Base-by-base conservation (phyloP, 2,113 vertebrate genomes). In the Hippolais icterina region DNA sequence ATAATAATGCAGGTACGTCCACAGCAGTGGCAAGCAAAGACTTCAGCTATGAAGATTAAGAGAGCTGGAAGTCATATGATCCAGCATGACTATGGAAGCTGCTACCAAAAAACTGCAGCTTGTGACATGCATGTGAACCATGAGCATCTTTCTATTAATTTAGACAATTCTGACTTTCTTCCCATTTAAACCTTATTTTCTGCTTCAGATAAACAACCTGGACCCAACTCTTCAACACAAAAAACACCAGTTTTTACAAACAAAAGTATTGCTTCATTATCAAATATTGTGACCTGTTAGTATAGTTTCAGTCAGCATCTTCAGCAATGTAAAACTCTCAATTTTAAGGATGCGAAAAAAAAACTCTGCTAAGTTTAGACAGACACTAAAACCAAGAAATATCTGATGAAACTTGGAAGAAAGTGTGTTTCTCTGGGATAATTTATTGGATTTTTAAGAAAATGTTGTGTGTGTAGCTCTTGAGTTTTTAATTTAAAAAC, bases 271-370 rank as follows among this genome's bases (percentile, higher is more conserved):
- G 20, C 57, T 69, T 76, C 24, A 12, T 47, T 41, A 71, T 13
- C 0, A 0, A 77, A n/a, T 31, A 64, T 24, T 9, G 2, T 13
- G 29, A 49, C 29, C 11, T 12, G 11, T 29, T 59, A 50, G 22
- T 37, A 28, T 10, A 3, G 1, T 41, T 52, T 29, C 42, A 52
- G n/a, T 5, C 50, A 66, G 25, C 15, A 50, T 2, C 5, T 75
- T 64, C 29, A 60, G 47, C 33, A 28, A 56, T 0, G 2, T 12
- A 28, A 86, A 84, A 44, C 7, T 11, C 1, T 5, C 76, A 17
- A 37, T 56, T 54, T 49, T 31, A 61, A 46, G 11, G 14, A 49
- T 8, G 3, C 8, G 10, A 4, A 11, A n/a, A n/a, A 29, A 68
- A n/a, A 28, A 14, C 23, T 5, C 1, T 10, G 2, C 4, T 23